Evolutionary conservation across 2,888 invertebrate genomes (phyloP), one percentile per base, ranked within the genome.

Genomic region (Anthophora plumipes): DNA sequence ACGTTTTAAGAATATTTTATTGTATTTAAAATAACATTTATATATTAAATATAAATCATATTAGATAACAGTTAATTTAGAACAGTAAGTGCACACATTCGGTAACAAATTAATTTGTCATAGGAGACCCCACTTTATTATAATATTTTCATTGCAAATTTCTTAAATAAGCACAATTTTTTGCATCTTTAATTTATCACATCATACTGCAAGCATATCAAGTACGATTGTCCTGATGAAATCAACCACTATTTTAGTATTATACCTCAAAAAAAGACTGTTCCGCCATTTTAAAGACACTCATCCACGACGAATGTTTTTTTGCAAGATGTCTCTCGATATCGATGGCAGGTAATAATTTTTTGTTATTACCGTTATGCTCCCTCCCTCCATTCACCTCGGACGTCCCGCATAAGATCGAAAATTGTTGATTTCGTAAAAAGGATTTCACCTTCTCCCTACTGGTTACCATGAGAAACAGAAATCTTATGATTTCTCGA

Each of bases 361-460:
- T 69, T 48, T 57, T 59, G 37, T 20, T 46, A 48, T 0, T 46
- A 59, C 14, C 46, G 57, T 69, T 59, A 69, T 46, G 17, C 68
- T 69, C 17, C n/a, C n/a, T n/a, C n/a, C n/a, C 37, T 59, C 46
- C 41, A 12, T 72, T 67, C 60, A n/a, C 57, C 41, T 22, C 54
- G 60, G 64, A 69, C 60, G 55, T 73, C 70, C 67, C 63, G 54
- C 76, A 52, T 72, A 76, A 82, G 67, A 80, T 83, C 59, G 48
- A 82, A 68, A 63, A 73, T 50, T 46, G 43, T 48, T 25, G 70
- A 74, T 86, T 86, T 86, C 79, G 75, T 73, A 81, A 86, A 79
- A 57, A n/a, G n/a, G 70, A 83, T 86, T 86, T 86, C 86, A 78
- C 86, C 63, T 70, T 73, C n/a, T n/a, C 31, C 41, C 55, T 41